These are phyloP conservation scores for Notospermus geniculatus DNA, from an alignment of 1,140 invertebrate species.

Conservation along the genomic window DNA sequence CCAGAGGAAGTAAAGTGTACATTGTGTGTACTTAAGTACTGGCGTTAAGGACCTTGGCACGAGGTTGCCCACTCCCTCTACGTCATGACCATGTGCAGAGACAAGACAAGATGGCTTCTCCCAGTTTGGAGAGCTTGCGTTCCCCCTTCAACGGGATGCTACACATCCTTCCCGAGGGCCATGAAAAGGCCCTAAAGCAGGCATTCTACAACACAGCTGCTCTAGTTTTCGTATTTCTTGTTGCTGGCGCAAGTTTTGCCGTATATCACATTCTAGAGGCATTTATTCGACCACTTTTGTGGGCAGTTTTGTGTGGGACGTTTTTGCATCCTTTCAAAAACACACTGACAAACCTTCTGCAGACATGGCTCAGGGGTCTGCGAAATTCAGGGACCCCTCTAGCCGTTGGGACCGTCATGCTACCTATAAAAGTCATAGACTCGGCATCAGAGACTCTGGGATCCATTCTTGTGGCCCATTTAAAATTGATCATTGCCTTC, in stretches of 20 bases:
- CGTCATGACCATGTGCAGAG: too few relatives aligned
- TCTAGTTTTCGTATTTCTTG: constrained; percentile 48
- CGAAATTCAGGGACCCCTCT: constrained; percentile 58
- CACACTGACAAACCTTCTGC: constrained; percentile 67
- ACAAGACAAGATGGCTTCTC: constrained; percentile 30
- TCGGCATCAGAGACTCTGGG: constrained; percentile 71
- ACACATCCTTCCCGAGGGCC: constrained; percentile 56
- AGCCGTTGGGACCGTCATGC: constrained; percentile 66
- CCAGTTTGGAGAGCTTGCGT: constrained; percentile 27
- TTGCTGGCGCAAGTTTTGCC: constrained; percentile 56
- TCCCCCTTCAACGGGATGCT: constrained; percentile 26
- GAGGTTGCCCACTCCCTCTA: too few relatives aligned
- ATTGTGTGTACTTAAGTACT: too few relatives aligned
- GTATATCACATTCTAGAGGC: constrained; percentile 83
- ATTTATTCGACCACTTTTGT: constrained; percentile 87
- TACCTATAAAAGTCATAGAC: constrained; percentile 73
- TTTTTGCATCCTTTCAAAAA: constrained; percentile 86
- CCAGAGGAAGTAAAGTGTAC: too few relatives aligned
- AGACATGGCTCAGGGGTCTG: constrained; percentile 66
- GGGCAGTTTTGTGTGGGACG: constrained; percentile 89
- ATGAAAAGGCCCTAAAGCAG: constrained; percentile 69
- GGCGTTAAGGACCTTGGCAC: too few relatives aligned
- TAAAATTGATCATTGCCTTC: constrained; percentile 40
- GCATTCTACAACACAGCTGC: constrained; percentile 54
- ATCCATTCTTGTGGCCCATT: constrained; percentile 42